Percentiles rank a stretch among this genome's conserved stretches.
These are phyloP conservation scores for Druon quercuslanigerum DNA, from an alignment of 1,140 invertebrate genomes.

Conservation along the genomic window DNA sequence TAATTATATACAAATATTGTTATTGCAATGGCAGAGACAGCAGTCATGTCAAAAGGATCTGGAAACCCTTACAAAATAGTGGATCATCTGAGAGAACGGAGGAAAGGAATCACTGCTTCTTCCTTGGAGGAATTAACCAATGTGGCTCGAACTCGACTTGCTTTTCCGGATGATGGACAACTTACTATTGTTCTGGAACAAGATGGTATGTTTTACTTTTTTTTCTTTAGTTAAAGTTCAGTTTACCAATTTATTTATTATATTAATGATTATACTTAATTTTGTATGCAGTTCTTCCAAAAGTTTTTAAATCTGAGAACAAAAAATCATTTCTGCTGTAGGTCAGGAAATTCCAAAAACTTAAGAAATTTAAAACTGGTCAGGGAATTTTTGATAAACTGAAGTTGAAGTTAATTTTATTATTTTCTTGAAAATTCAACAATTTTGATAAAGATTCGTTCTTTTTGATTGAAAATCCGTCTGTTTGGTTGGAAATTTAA, in stretches of 20 bases:
- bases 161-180: constrained; percentile 73
- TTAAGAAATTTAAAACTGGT: too few species aligned
- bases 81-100: constrained; percentile 84
- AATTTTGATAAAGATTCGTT: too few species aligned
- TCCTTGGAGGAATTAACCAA: constrained; percentile 85
- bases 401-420: too few species aligned
- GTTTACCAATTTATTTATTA: background rate
- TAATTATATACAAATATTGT: background rate
- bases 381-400: too few species aligned
- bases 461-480: too few species aligned
- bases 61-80: constrained; percentile 81
- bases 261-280: too few species aligned
- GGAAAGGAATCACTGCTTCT: constrained; percentile 86
- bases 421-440: too few species aligned
- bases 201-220: constrained; percentile 76
- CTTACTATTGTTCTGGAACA: constrained; percentile 87
- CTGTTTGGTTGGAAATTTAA: too few species aligned
- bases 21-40: constrained; percentile 58
- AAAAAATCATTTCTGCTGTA: too few species aligned
- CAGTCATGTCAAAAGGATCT: constrained; percentile 54
- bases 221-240: background rate
- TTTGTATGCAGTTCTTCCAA: background rate
- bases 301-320: too few species aligned
- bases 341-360: too few species aligned
- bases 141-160: constrained; percentile 68